A percentile compares a stretch with the other conserved stretches of the same genome.
Evolutionary conservation across 64 coral and sea anemone genomes (phyloP).

Genomic region (Montipora foliosa): DNA sequence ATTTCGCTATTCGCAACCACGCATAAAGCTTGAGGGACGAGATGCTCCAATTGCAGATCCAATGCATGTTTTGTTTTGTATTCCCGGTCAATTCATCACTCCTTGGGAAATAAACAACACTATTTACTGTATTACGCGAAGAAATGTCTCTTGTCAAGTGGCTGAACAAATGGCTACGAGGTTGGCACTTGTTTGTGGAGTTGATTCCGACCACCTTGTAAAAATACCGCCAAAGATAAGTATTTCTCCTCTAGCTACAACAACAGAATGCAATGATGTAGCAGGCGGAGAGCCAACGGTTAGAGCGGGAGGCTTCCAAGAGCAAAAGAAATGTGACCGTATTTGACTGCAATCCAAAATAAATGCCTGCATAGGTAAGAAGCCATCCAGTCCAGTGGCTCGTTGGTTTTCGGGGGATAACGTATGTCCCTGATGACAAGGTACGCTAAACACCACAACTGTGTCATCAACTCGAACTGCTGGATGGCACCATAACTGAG

Average conservation of each 20-base stretch:
- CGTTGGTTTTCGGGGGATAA: not conserved
- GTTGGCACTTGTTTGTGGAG: constrained; percentile 15
- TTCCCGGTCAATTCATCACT: no score
- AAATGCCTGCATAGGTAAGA: constrained; percentile 60
- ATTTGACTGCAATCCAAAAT: constrained; percentile 70
- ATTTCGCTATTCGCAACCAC: no score
- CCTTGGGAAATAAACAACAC: no score
- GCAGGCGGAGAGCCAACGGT: constrained; percentile 21
- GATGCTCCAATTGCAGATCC: no score
- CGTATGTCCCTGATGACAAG: constrained; percentile 30
- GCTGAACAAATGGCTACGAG: constrained; percentile 10
- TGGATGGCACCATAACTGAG: constrained; percentile 95
- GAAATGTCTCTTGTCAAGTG: not conserved
- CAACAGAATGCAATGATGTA: constrained; percentile 85
- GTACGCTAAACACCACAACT: constrained; percentile 79
- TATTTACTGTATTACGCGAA: no score
- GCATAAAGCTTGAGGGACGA: no score
- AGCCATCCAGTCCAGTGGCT: not conserved
- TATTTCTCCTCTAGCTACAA: constrained; percentile 82
- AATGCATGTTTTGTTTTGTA: no score
- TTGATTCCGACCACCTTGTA: constrained; percentile 30
- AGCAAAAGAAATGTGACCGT: constrained; percentile 20
- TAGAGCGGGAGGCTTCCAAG: constrained; percentile 44
- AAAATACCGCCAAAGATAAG: constrained; percentile 88
- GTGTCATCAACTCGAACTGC: constrained; percentile 73